Conservation (phyloP, 1,140 invertebrate species). For the Drosophila fuyamai region DNA sequence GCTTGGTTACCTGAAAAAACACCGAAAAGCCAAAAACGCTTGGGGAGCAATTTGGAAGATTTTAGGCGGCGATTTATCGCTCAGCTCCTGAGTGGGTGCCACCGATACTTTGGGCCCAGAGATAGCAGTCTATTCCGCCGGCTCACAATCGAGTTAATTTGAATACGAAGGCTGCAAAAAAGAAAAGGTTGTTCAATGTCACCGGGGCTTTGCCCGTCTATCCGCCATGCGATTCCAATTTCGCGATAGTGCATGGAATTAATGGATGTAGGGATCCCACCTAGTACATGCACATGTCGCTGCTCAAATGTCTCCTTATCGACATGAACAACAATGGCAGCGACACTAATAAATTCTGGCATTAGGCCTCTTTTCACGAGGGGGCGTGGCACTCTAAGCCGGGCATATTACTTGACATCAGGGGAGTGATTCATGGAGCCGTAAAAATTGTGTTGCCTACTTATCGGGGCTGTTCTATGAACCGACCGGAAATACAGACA, state of each 20-base stretch:
- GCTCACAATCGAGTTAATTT: constrained; percentile 58
- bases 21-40: constrained; percentile 34
- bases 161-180: constrained; percentile 52
- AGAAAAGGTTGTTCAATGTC: constrained; percentile 68
- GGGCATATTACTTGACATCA: constrained; percentile 36
- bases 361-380: constrained; percentile 37
- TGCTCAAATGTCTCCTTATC: constrained; percentile 30
- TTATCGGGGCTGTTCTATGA: constrained; percentile 5
- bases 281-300: constrained; percentile 32
- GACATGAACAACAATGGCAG: constrained; percentile 32
- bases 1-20: constrained; percentile 31
- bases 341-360: constrained; percentile 62
- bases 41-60: constrained; percentile 77
- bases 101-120: constrained; percentile 52
- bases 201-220: constrained; percentile 26
- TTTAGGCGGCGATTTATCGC: constrained; percentile 72
- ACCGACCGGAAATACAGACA: constrained; percentile 2
- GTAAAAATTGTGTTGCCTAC: constrained; percentile 60
- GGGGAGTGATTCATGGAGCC: constrained; percentile 36
- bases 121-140: constrained; percentile 48
- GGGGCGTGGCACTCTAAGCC: constrained; percentile 13
- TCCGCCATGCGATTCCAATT: constrained; percentile 59
- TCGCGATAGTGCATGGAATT: constrained; percentile 73
- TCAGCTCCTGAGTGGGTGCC: constrained; percentile 62
- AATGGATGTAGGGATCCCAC: constrained; percentile 44